Conservation (phyloP, 2,113 vertebrate species). For the Gallinago undulata region DNA sequence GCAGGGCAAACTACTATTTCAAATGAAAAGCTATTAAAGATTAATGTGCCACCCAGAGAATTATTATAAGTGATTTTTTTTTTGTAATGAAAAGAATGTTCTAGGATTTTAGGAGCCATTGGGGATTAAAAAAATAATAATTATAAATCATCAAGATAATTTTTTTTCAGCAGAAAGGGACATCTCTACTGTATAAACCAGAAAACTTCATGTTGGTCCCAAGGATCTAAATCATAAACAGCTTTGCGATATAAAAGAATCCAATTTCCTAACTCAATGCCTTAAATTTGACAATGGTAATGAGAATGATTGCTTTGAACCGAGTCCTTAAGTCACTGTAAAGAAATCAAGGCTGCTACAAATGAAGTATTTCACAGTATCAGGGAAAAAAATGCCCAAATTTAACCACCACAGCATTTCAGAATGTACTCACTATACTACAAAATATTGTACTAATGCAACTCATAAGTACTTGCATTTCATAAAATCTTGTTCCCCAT, state of each 20-base stretch:
- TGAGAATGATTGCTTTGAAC: background rate
- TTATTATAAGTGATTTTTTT: background rate
- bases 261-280: background rate
- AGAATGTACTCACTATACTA: background rate
- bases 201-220: background rate
- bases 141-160: background rate
- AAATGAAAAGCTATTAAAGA: background rate
- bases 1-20: background rate
- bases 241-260: background rate
- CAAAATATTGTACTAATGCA: background rate
- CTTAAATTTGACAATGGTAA: background rate
- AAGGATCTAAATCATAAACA: background rate
- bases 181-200: background rate
- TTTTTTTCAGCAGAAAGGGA: background rate
- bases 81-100: background rate
- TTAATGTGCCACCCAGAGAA: background rate
- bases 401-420: background rate
- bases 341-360: background rate
- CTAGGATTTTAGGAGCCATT: background rate
- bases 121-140: background rate
- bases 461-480: slow-evolving; percentile 15
- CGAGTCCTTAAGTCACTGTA: background rate
- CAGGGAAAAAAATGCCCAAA: background rate
- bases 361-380: background rate
- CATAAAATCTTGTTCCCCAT: background rate